Evolutionary conservation across 2,113 vertebrate genomes (phyloP).

Genomic region (Herpetotheres cachinnans): DNA sequence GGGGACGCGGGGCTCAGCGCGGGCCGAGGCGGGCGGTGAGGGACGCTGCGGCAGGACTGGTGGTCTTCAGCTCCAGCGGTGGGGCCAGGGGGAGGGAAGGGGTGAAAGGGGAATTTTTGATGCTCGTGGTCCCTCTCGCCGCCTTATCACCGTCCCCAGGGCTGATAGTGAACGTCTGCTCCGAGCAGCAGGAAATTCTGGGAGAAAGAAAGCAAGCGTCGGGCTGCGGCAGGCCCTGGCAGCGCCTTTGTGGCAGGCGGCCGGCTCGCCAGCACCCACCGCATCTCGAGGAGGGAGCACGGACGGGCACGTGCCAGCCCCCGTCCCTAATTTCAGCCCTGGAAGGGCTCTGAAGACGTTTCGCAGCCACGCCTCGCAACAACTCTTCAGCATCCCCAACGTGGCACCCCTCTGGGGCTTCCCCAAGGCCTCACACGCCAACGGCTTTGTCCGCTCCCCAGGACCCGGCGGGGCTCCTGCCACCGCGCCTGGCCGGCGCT

Average conservation of each 20-base stretch:
- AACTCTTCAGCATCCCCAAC: rapidly evolving
- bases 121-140: rapidly evolving
- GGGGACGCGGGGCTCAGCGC: rapidly evolving
- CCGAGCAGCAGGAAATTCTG: conserved; percentile 60
- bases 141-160: rapidly evolving
- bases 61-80: rapidly evolving
- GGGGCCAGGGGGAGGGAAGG: no score
- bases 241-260: no score
- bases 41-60: rapidly evolving
- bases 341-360: not conserved
- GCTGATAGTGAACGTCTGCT: conserved; percentile 8
- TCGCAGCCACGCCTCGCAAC: rapidly evolving
- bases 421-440: not conserved
- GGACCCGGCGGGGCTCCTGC: not conserved
- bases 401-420: not conserved
- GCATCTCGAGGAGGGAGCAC: rapidly evolving
- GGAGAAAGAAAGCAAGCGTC: rapidly evolving
- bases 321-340: not conserved
- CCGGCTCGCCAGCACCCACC: not conserved
- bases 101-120: rapidly evolving
- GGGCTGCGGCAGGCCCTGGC: rapidly evolving
- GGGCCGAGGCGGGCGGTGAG: rapidly evolving
- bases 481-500: not conserved
- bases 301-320: not conserved
- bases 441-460: no score